Percentiles rank a stretch among this genome's conserved stretches.
phyloP scores from a whole-genome alignment of 1,140 invertebrate genomes.

The Drosophila ironensis region DNA sequence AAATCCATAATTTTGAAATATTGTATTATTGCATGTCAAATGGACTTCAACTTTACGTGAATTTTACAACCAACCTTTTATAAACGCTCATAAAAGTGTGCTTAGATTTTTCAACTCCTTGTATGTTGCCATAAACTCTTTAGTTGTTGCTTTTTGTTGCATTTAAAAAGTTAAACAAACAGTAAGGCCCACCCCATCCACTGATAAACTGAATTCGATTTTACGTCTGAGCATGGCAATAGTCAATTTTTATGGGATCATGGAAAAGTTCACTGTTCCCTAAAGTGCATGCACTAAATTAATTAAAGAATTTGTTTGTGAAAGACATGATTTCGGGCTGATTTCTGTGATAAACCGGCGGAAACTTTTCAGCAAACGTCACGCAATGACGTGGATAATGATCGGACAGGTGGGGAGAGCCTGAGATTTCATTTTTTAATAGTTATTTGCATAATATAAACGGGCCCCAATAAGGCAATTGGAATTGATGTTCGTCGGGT shows the following conservation, averaged over 20 bases:
- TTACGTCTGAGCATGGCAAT: background rate
- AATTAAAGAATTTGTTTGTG: conserved; percentile 55
- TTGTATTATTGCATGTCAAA: too few species aligned
- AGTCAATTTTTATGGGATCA: conserved; percentile 5
- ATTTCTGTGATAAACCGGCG: conserved; percentile 46
- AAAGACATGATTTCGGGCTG: conserved; percentile 23
- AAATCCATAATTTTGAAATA: background rate
- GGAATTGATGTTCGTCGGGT: conserved; percentile 6
- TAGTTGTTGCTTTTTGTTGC: background rate
- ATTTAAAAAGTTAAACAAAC: background rate
- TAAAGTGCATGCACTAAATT: conserved; percentile 38
- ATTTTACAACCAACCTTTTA: conserved; percentile 17
- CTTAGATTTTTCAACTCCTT: conserved; percentile 15
- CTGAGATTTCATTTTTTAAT: conserved; percentile 30
- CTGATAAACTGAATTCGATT: conserved; percentile 10
- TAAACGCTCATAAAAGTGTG: conserved; percentile 60
- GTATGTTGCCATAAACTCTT: background rate
- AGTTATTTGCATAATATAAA: conserved; percentile 59
- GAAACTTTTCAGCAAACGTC: conserved; percentile 61
- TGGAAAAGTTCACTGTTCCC: conserved; percentile 47
- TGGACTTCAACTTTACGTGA: background rate
- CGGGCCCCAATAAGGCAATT: conserved; percentile 12
- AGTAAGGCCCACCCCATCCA: background rate
- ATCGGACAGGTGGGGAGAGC: background rate
- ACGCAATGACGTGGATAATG: conserved; percentile 18